Base-by-base conservation (phyloP, 2,797 vertebrate genomes). In the Mallotus villosus region DNA sequence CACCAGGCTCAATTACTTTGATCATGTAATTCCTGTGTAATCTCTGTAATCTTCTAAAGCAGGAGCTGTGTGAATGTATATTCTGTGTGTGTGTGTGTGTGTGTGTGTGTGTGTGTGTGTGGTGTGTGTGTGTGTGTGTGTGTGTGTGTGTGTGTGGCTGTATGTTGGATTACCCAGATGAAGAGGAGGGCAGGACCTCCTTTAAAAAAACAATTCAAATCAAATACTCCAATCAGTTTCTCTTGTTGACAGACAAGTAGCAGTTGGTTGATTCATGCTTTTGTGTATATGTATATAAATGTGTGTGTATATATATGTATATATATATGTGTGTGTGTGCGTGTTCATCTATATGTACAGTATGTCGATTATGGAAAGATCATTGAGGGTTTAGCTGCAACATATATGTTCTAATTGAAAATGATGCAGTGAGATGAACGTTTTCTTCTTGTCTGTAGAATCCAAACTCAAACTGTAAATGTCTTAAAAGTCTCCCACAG, bases 21-120 rank as follows among this genome's bases (percentile, higher is more conserved):
- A 93, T 93, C 89, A 73, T 85, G 89, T 93, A 93, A 94, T 93
- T 92, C 92, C 89, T 83, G 86, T 71, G 88, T 93, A 93, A 94
- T 93, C 92, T 91, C 91, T 88, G 91, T 93, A 93, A 94, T 92
- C 92, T 91, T 85, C 88, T 90, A 90, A 92, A 92, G 85, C 82
- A 88, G 76, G 76, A 81, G 86, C 88, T 75, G 81, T 89, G 87
- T 90, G 88, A 88, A 88, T 91, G 85, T 81, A 85, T 90, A 85
- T n/a, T 60, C 53, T 59, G 19, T 37, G 53, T 59, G 32, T 29
- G 51, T 19, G 67, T 24, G 27, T 58, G 67, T 64, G 71, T 67
- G 68, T 34, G 24, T 57, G 19, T 63, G 76, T 80, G 51, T 34
- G 75, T 75, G 76, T 53, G 75, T 75, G n/a, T n/a, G n/a, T n/a